Evolutionary conservation across 2,888 invertebrate species (phyloP).

Genomic region (Trichogramma dendrolimi): DNA sequence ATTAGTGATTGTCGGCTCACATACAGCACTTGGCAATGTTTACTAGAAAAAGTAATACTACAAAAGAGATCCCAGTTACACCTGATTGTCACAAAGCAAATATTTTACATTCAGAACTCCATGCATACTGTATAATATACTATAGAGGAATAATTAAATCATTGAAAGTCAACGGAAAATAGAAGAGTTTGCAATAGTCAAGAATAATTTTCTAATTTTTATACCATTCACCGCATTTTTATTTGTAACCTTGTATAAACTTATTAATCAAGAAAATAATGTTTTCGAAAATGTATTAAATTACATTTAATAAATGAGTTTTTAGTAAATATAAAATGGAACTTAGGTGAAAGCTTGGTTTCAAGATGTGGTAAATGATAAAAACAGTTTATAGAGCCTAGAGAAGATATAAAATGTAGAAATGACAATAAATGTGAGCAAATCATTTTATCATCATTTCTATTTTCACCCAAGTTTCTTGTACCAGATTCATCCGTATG

Average conservation of each 20-base stretch:
- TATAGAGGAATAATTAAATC: slow-evolving; percentile 31
- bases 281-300: neutral
- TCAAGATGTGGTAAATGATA: slow-evolving; percentile 26
- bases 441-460: slow-evolving; percentile 30
- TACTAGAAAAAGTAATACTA: slow-evolving; percentile 41
- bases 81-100: slow-evolving; percentile 50
- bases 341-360: slow-evolving; percentile 25
- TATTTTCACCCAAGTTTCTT: slow-evolving; percentile 36
- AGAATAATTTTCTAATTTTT: slow-evolving; percentile 32
- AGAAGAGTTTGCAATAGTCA: slow-evolving; percentile 40
- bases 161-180: slow-evolving; percentile 36
- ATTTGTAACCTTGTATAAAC: slow-evolving; percentile 7
- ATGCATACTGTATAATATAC: slow-evolving; percentile 46
- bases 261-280: too few species aligned
- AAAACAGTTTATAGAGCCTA: slow-evolving; percentile 23
- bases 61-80: slow-evolving; percentile 41
- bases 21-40: slow-evolving; percentile 54
- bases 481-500: slow-evolving; percentile 36
- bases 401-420: slow-evolving; percentile 26
- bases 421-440: slow-evolving; percentile 27
- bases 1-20: slow-evolving; percentile 53
- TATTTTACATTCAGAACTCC: slow-evolving; percentile 45
- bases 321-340: slow-evolving; percentile 1
- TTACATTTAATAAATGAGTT: neutral
- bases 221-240: slow-evolving; percentile 28